Evolutionary conservation across 23 tunicate genomes (phyloP), one percentile per base, ranked within the genome.

Genomic region (Aplidium turbinatum): DNA sequence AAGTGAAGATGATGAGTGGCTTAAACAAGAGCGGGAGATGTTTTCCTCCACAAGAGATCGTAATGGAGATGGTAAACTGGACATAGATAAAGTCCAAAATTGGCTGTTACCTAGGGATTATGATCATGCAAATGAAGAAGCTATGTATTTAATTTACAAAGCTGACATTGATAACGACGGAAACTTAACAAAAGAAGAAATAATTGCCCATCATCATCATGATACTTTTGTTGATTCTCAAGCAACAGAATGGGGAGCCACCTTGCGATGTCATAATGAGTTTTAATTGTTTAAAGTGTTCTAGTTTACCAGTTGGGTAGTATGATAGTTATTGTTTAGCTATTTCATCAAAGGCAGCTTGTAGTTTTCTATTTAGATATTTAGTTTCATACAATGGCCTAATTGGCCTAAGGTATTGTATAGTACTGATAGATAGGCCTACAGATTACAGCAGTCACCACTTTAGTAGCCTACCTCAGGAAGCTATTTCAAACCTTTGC

Each of bases 161-260:
- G 79, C 87, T 3, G 87, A 82, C 73, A 68, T 52, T 22, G 42
- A 80, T 64, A 50, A 81, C 38, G 89, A 86, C 67, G 94, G 80
- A 22, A 77, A 26, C 19, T 39, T 93, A 55, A 21, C 85, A 6
- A 87, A 51, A 33, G 89, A 75, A 2, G 98, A 93, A 72, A 76
- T 93, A 30, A 3, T 93, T 38, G 68, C 38, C 3, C 89, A 87
- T 58, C 84, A 93, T 60, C 89, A 87, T 58, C 84, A 93, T 60
- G 87, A 75, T 2, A 42, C 58, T 33, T 93, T 93, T 71, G 98
- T 79, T 69, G 94, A 83, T 30, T 80, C 89, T 18, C 94, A 86
- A 76, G 81, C 68, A 36, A 93, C 98, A 51, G 57, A 93, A 20
- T 93, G 84, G 79, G 98, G 98, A 3, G 98, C 87, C n/a, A 85